Evolutionary conservation across 2,113 vertebrate genomes (phyloP), one percentile per base, ranked within the genome.

Genomic region (Gorsachius goisagi): DNA sequence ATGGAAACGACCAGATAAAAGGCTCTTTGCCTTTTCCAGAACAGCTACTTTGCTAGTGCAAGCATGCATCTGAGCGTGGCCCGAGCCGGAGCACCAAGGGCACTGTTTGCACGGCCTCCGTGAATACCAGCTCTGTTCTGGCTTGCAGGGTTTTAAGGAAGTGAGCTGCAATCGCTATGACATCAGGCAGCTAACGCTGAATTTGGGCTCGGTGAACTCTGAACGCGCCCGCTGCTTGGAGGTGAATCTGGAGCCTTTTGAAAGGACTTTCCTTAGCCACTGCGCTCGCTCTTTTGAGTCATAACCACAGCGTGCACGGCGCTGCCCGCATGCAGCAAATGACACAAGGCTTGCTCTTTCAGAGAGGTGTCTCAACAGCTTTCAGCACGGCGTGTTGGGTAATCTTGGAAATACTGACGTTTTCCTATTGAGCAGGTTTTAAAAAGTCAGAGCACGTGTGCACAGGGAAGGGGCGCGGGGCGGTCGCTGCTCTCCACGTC

Each of bases 251-350:
- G 53, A 91, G 73, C 77, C 62, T 84, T 90, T 93, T 28, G 83
- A 88, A 89, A 93, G 49, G 71, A 60, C 80, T 92, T 94, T 68
- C 77, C 33, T 89, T 44, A 66, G 71, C 58, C 1, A 32, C 52
- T 60, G 52, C 15, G 3, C 84, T 95, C 0, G 0, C 49, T 81
- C 23, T 10, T 64, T 87, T 93, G 93, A 91, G 81, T 94, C 91
- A 85, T 32, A 75, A 67, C 66, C 0, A 0, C 60, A 59, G 76
- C 1, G 0, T 73, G 39, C 0, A 0, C 1, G 2, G n/a, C 12
- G 5, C 74, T 89, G 74, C 85, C 89, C 81, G 24, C 39, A 37
- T 15, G 35, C 56, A 56, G 88, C 64, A 26, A 23, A 44, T 28
- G 76, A 22, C 53, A 45, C n/a, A 32, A 16, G 33, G 28, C 39